Percentiles rank a stretch among this genome's conserved stretches.
Evolutionary conservation across 2,113 vertebrate species (phyloP).

Genomic region (Irena cyanogastra): DNA sequence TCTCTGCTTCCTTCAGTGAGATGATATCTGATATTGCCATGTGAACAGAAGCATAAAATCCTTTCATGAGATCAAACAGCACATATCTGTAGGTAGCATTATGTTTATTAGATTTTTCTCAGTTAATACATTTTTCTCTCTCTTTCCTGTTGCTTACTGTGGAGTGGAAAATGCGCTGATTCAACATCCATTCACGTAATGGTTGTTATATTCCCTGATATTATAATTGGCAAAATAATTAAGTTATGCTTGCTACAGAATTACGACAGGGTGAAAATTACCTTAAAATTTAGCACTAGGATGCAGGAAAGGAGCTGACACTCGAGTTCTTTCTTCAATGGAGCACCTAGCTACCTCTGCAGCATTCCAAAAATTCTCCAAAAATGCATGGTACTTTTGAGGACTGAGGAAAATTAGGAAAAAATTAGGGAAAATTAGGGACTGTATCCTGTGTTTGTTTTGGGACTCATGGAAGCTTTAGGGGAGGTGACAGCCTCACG

Average conservation of each 20-base stretch:
- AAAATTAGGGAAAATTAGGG: background rate
- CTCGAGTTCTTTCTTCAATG: background rate
- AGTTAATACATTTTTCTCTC: slow-evolving; percentile 23
- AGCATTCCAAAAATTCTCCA: background rate
- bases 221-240: slow-evolving; percentile 50
- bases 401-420: no score
- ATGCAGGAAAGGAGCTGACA: background rate
- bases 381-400: fast-evolving
- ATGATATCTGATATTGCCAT: background rate
- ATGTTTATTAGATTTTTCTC: slow-evolving; percentile 44
- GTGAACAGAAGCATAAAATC: slow-evolving; percentile 27
- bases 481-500: background rate
- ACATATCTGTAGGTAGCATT: slow-evolving; percentile 13
- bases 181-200: background rate
- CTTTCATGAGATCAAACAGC: slow-evolving; percentile 21
- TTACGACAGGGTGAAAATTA: background rate
- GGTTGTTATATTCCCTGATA: slow-evolving; percentile 29
- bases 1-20: background rate
- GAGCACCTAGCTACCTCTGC: background rate
- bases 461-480: background rate
- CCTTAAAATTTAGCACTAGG: slow-evolving; percentile 20
- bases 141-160: slow-evolving; percentile 5
- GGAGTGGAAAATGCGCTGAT: slow-evolving; percentile 28
- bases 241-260: slow-evolving; percentile 22
- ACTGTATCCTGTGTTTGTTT: background rate